These are phyloP conservation scores for Osmoderma eremita DNA, from an alignment of 2,888 invertebrate genomes.

Conservation along the genomic window DNA sequence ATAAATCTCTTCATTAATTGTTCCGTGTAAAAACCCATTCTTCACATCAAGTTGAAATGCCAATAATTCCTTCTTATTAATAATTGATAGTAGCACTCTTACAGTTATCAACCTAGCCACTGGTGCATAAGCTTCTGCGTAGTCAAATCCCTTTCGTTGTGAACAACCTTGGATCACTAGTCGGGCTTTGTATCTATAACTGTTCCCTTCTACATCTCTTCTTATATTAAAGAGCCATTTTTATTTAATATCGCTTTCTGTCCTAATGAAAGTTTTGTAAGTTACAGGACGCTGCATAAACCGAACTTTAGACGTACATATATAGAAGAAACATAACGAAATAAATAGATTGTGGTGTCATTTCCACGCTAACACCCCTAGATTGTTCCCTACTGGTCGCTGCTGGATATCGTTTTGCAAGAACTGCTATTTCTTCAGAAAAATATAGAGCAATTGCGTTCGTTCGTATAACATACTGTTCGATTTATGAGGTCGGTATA, in stretches of 20 bases:
- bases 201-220: constrained; percentile 44
- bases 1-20: constrained; percentile 50
- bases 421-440: no score
- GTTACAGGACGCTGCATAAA: no score
- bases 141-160: constrained; percentile 49
- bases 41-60: constrained; percentile 53
- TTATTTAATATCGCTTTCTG: constrained; percentile 42
- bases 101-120: constrained; percentile 50
- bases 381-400: no score
- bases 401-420: no score
- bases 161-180: constrained; percentile 50
- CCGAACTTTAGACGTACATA: no score
- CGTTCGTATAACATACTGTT: no score
- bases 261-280: constrained; percentile 41
- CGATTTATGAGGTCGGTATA: no score
- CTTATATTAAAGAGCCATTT: constrained; percentile 11
- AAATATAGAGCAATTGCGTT: no score
- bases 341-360: no score
- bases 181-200: constrained; percentile 49
- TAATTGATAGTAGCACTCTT: constrained; percentile 45
- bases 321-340: no score
- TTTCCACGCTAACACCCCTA: no score
- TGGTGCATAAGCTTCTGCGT: constrained; percentile 52
- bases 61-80: constrained; percentile 42
- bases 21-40: constrained; percentile 53